These are phyloP conservation scores for Rhinolophus sinicus DNA, from an alignment of 2,113 vertebrate genomes.

Conservation along the genomic window DNA sequence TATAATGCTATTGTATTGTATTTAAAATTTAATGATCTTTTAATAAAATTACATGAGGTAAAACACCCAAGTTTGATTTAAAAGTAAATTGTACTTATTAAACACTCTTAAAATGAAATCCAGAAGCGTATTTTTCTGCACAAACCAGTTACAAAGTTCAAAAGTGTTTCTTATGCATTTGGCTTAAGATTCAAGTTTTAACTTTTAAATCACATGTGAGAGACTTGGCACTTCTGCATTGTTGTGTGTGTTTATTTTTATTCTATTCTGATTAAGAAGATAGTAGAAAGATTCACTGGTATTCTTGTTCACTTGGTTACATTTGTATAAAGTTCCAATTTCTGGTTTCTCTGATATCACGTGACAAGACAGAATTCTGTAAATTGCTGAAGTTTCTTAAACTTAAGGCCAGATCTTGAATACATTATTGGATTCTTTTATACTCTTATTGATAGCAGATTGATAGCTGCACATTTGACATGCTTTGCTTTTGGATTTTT, in stretches of 20 bases:
- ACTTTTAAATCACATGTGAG: slow-evolving; percentile 28
- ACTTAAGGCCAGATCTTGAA: slow-evolving; percentile 74
- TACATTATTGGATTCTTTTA: slow-evolving; percentile 75
- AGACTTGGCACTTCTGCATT: not conserved
- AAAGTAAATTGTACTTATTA: slow-evolving; percentile 63
- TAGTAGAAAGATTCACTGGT: not conserved
- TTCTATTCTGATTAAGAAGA: not conserved
- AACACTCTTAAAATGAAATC: slow-evolving; percentile 79
- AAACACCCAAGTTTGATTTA: slow-evolving; percentile 53
- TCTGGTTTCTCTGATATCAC: slow-evolving; percentile 35
- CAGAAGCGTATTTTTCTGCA: slow-evolving; percentile 80
- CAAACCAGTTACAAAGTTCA: slow-evolving; percentile 64
- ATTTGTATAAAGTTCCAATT: slow-evolving; percentile 31
- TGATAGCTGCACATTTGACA: slow-evolving; percentile 75
- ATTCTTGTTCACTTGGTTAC: slow-evolving; percentile 57
- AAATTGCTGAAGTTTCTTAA: slow-evolving; percentile 70
- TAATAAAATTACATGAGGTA: not conserved
- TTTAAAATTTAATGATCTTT: not conserved
- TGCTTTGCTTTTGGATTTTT: slow-evolving; percentile 77
- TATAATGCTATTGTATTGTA: not conserved
- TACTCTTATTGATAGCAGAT: slow-evolving; percentile 73
- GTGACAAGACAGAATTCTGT: slow-evolving; percentile 61
- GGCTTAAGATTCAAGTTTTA: slow-evolving; percentile 65
- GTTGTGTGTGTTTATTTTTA: not conserved
- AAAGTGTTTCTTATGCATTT: slow-evolving; percentile 60